Conservation (phyloP, 2,888 invertebrate species). For the Aethes cnicana region DNA sequence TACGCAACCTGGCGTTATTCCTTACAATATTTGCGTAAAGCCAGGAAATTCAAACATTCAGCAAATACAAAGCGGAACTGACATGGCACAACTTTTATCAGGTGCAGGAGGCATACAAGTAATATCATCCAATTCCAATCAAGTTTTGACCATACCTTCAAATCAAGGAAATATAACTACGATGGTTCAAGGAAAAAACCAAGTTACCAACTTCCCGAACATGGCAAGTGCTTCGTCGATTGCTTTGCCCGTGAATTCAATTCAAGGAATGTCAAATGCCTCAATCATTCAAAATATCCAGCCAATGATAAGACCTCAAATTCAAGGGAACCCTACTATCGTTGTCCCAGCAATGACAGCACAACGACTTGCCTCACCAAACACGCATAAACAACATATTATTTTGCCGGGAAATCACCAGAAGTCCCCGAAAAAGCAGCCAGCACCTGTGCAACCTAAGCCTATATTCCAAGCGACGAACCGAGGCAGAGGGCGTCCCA, state of each 20-base stretch:
- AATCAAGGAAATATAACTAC: conserved; percentile 65
- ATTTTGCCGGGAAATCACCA: conserved; percentile 67
- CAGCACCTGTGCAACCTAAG: conserved; percentile 72
- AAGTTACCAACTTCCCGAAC: conserved; percentile 72
- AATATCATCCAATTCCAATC: conserved; percentile 78
- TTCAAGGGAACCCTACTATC: conserved; percentile 75
- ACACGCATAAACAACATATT: conserved; percentile 73
- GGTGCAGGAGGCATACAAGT: conserved; percentile 77
- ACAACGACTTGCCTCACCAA: conserved; percentile 72
- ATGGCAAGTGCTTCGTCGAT: conserved; percentile 79
- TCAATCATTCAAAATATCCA: conserved; percentile 78
- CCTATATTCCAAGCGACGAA: conserved; percentile 74
- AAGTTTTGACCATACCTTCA: conserved; percentile 73
- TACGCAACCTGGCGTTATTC: conserved; percentile 70
- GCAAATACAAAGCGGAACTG: conserved; percentile 68
- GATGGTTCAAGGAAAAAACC: conserved; percentile 74
- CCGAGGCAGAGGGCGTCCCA: conserved; percentile 69
- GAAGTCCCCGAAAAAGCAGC: conserved; percentile 77
- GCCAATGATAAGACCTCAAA: conserved; percentile 75
- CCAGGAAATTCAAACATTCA: conserved; percentile 71
- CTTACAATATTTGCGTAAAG: conserved; percentile 79
- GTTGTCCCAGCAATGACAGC: conserved; percentile 74
- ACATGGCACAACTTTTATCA: conserved; percentile 73
- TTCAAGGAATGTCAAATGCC: conserved; percentile 73
- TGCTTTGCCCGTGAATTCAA: conserved; percentile 72